phyloP scores from a whole-genome alignment of 2,797 vertebrate species.

The Thunnus albacares region DNA sequence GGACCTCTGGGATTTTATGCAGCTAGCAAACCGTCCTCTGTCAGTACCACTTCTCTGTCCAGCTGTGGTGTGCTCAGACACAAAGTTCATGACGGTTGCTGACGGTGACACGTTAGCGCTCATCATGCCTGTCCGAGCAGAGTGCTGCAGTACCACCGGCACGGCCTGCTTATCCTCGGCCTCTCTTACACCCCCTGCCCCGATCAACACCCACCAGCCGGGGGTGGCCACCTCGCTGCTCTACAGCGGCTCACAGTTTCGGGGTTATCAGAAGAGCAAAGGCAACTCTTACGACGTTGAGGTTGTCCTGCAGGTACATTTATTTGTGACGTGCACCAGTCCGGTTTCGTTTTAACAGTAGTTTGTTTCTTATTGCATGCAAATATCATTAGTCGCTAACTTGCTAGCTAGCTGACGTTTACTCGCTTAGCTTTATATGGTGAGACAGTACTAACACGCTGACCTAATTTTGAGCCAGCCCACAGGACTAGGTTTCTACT shows the following conservation, averaged over 20 bases:
- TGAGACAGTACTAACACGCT: constrained; percentile 14
- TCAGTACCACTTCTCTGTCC: constrained; percentile 7
- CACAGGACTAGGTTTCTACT: neutral
- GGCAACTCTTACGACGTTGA: constrained; percentile 98
- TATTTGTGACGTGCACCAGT: fast-evolving
- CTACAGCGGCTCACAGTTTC: constrained; percentile 97
- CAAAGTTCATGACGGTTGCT: constrained; percentile 80
- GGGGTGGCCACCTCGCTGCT: constrained; percentile 94
- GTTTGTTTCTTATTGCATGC: neutral
- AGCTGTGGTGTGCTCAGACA: constrained; percentile 60
- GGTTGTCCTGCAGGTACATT: constrained; percentile 94
- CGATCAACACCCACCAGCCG: constrained; percentile 96
- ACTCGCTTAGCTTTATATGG: constrained; percentile 20
- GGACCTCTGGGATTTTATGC: neutral
- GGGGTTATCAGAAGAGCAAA: constrained; percentile 97
- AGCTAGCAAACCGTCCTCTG: neutral
- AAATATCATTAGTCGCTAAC: constrained; percentile 39
- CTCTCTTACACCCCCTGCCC: constrained; percentile 93
- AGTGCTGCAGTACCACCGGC: constrained; percentile 76
- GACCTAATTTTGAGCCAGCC: constrained; percentile 26
- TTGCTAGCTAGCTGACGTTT: constrained; percentile 39
- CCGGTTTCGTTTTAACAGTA: neutral
- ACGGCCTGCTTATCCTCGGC: constrained; percentile 86
- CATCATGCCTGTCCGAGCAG: constrained; percentile 93
- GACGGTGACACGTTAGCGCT: constrained; percentile 83